A percentile compares a stretch with the other conserved stretches of the same genome.
These are phyloP conservation scores for Dusona sp. DNA, from an alignment of 2,888 invertebrate species.

Conservation along the genomic window DNA sequence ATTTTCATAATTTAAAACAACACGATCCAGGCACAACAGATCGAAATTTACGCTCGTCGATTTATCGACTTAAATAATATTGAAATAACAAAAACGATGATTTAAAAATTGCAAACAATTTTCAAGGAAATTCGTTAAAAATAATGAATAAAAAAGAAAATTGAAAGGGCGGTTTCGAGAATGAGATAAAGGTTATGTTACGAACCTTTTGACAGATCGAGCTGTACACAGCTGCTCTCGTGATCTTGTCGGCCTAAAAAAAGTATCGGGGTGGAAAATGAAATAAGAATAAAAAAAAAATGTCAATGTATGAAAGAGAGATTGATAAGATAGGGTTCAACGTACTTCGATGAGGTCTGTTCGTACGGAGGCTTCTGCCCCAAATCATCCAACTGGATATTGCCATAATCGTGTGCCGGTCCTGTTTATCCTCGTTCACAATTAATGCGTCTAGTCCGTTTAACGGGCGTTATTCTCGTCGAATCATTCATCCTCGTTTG, in stretches of 20 bases:
- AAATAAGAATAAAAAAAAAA: conserved; percentile 65
- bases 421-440: conserved; percentile 79
- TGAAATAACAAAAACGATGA: not conserved
- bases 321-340: conserved; percentile 64
- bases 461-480: conserved; percentile 71
- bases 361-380: conserved; percentile 84
- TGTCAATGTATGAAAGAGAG: not conserved
- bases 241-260: conserved; percentile 84
- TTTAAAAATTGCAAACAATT: not conserved
- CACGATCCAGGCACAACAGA: not conserved
- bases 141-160: not conserved
- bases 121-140: not conserved
- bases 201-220: conserved; percentile 86
- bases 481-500: conserved; percentile 76
- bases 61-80: not conserved
- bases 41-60: not conserved
- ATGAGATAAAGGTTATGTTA: conserved; percentile 77
- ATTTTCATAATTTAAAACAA: not conserved
- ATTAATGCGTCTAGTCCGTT: conserved; percentile 77
- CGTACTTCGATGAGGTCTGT: conserved; percentile 85
- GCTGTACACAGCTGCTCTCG: conserved; percentile 88
- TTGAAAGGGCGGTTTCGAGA: conserved; percentile 30
- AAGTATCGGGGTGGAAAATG: conserved; percentile 52
- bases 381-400: conserved; percentile 86
- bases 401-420: conserved; percentile 84